These are phyloP conservation scores for Nautilus pompilius DNA, from an alignment of 1,140 invertebrate genomes.

Conservation along the genomic window DNA sequence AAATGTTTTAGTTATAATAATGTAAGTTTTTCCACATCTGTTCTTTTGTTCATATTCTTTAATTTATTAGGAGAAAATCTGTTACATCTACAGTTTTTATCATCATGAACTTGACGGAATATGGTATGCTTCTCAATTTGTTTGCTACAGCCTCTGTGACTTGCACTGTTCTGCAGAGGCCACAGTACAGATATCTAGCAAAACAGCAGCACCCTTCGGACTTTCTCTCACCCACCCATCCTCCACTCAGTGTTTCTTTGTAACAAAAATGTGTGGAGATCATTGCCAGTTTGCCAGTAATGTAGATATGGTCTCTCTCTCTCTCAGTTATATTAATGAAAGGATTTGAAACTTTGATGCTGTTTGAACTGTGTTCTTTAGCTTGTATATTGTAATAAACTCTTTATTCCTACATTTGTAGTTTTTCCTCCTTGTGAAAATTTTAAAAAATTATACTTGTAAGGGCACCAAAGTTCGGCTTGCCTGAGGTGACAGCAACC, in stretches of 20 bases:
- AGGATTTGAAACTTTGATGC: not conserved
- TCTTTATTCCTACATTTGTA: not conserved
- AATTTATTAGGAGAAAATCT: not conserved
- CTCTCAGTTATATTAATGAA: not conserved
- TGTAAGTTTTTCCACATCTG: not conserved
- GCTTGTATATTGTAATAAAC: not conserved
- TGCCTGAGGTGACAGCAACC: not conserved
- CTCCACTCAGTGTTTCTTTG: not conserved
- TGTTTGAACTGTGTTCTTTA: not conserved
- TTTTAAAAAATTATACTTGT: not conserved
- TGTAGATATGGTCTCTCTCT: not conserved
- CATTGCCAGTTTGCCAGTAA: not conserved
- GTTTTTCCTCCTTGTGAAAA: not conserved
- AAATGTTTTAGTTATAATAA: not conserved
- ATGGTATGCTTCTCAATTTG: too few relatives aligned
- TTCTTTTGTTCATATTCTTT: not conserved
- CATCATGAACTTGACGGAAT: too few relatives aligned
- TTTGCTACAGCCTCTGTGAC: too few relatives aligned
- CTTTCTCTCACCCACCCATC: not conserved
- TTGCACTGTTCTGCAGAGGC: too few relatives aligned
- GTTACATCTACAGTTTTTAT: not conserved
- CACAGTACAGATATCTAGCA: too few relatives aligned
- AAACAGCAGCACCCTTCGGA: not conserved
- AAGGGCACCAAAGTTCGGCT: not conserved
- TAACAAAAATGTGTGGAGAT: not conserved